Evolutionary conservation across 2,797 vertebrate species (phyloP).

Genomic region (Simalia tracyae): DNA sequence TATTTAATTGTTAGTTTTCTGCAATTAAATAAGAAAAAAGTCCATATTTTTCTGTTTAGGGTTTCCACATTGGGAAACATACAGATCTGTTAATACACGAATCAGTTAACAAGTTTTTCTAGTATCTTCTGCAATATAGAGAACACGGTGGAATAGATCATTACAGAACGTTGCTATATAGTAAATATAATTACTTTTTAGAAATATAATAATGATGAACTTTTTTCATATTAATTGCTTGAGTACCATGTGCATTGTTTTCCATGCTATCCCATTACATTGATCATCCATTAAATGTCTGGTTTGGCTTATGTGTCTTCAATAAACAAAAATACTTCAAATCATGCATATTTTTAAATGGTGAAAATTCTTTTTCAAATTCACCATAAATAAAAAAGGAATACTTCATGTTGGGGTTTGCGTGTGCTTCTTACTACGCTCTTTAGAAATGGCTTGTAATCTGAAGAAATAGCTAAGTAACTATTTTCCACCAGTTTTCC

Average conservation of each 20-base stretch:
- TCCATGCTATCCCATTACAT: slow-evolving; percentile 68
- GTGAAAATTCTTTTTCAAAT: slow-evolving; percentile 53
- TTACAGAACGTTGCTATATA: background rate
- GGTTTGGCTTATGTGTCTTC: slow-evolving; percentile 54
- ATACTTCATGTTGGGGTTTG: background rate
- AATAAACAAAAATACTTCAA: slow-evolving; percentile 46
- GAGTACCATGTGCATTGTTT: slow-evolving; percentile 63
- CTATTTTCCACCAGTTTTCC: background rate
- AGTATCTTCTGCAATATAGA: background rate
- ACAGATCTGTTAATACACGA: background rate
- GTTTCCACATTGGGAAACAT: background rate
- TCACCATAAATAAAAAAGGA: background rate
- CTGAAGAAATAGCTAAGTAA: background rate
- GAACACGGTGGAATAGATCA: background rate
- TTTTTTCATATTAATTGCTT: slow-evolving; percentile 53
- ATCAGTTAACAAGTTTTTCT: background rate
- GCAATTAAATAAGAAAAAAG: background rate
- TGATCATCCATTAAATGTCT: slow-evolving; percentile 65
- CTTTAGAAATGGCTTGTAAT: background rate
- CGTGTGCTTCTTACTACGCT: background rate
- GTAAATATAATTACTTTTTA: background rate
- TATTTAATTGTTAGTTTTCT: background rate
- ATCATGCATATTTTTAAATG: slow-evolving; percentile 9
- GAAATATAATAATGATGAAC: slow-evolving; percentile 10
- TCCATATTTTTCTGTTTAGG: background rate